Evolutionary conservation across 2,797 vertebrate species (phyloP).

Genomic region (Meda fulgida): DNA sequence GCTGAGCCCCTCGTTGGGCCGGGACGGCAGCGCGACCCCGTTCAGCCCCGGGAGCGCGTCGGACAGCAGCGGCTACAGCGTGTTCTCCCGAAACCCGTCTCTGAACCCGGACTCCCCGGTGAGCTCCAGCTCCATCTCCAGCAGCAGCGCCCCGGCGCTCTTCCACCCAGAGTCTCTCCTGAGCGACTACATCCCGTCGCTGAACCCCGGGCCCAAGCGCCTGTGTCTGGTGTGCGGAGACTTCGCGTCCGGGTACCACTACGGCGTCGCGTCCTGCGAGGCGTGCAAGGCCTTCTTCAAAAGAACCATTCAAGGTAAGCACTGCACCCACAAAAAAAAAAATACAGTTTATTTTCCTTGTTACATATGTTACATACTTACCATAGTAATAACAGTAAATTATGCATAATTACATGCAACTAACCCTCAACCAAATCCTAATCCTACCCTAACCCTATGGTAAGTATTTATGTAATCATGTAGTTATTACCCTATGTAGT

Average conservation of each 20-base stretch:
- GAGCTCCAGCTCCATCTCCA: constrained; percentile 58
- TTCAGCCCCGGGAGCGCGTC: constrained; percentile 69
- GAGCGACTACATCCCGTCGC: constrained; percentile 60
- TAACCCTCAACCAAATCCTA: no score
- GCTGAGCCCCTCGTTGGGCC: constrained; percentile 62
- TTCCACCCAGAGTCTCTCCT: constrained; percentile 67
- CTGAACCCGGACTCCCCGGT: constrained; percentile 68
- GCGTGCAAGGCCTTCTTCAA: constrained; percentile 85
- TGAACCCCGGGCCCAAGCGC: constrained; percentile 67
- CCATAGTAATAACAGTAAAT: no score
- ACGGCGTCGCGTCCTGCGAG: constrained; percentile 78
- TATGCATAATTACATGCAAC: no score
- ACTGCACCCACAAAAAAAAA: no score
- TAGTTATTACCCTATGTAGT: no score
- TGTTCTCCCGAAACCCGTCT: constrained; percentile 62
- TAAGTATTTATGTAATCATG: no score
- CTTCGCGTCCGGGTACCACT: constrained; percentile 79
- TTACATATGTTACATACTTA: no score
- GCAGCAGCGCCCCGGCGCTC: constrained; percentile 33
- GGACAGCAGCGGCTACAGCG: constrained; percentile 71
- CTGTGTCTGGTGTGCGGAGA: constrained; percentile 81
- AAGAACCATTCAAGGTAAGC: constrained; percentile 80
- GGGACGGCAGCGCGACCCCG: constrained; percentile 59
- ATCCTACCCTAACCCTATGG: no score
- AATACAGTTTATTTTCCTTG: no score